Base-by-base conservation (phyloP, 1,140 invertebrate genomes). In the Cephus cinctus region DNA sequence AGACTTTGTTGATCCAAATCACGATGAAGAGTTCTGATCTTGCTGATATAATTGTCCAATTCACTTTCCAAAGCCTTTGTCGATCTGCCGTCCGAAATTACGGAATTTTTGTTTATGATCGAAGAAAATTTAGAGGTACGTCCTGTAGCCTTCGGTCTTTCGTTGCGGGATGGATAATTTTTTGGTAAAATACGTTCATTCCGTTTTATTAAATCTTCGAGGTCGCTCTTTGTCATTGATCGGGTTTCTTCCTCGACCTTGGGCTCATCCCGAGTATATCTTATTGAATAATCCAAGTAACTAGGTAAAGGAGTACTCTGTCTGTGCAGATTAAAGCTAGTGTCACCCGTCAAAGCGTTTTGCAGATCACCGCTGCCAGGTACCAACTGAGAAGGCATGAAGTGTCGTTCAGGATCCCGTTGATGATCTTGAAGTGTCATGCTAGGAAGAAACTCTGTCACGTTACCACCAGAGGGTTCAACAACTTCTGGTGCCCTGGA, bases 1-100 rank as follows among this genome's bases (percentile, higher is more conserved):
- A 51, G 5, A 30, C 65, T 72, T 12, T 44, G 50, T 5, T 14
- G 20, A 21, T 57, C 54, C 5, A 49, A 32, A 15, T 63, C 46
- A 1, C 15, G 39, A 32, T 76, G 65, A 1, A 72, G 52, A 2
- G 55, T 63, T 0, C 61, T 54, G 16, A 76, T 73, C n/a, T 61
- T 67, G 3, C 47, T 50, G 3, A 76, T 66, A 20, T 72, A 74
- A 1, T 44, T 47, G 3, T 73, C 71, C 4, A 75, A 21, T 32
- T 71, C 67, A 35, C 61, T 61, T 8, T 67, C 59, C 4, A 63
- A 30, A 5, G 31, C 3, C 9, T 4, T 39, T 36, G 34, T 15
- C 23, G 15, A 43, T 22, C 22, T 43, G 16, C 6, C 36, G 23
- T 15, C 34, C n/a, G 8, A n/a, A 45, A 16, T 2, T 46, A 45